Conservation (phyloP, 2,797 vertebrate genomes). For the Cuculus canorus region DNA sequence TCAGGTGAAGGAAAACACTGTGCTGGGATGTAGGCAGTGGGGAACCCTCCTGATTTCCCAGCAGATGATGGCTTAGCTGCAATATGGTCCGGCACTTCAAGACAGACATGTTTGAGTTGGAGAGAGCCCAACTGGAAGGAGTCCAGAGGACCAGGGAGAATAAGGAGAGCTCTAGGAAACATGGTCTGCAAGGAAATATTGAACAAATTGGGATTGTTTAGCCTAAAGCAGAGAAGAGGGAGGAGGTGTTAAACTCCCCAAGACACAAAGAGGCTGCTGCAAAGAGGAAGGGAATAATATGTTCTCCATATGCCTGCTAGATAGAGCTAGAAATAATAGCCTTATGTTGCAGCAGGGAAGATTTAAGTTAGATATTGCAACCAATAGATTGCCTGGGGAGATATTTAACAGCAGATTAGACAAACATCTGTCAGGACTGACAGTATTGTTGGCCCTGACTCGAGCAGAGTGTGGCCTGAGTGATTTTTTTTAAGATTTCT, state of each 20-base stretch:
- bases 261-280: constrained; percentile 36
- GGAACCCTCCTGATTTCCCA: constrained; percentile 35
- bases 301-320: constrained; percentile 63
- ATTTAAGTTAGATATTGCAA: constrained; percentile 59
- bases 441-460: not conserved
- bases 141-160: constrained; percentile 41
- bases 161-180: constrained; percentile 45
- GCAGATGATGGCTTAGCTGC: constrained; percentile 50
- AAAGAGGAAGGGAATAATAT: constrained; percentile 50
- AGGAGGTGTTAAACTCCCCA: constrained; percentile 37
- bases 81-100: constrained; percentile 47
- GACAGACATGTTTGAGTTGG: constrained; percentile 54
- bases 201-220: constrained; percentile 48
- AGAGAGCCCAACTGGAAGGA: constrained; percentile 47
- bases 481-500: constrained; percentile 11
- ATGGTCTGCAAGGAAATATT: constrained; percentile 40
- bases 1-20: constrained; percentile 36
- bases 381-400: constrained; percentile 51
- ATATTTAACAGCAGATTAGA: constrained; percentile 65
- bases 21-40: constrained; percentile 2
- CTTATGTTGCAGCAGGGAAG: constrained; percentile 52
- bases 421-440: constrained; percentile 64
- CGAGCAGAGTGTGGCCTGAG: not conserved
- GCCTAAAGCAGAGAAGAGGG: constrained; percentile 8
- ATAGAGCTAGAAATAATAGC: constrained; percentile 62